Evolutionary conservation across 2,888 invertebrate genomes (phyloP).

Genomic region (Athalia cordata): DNA sequence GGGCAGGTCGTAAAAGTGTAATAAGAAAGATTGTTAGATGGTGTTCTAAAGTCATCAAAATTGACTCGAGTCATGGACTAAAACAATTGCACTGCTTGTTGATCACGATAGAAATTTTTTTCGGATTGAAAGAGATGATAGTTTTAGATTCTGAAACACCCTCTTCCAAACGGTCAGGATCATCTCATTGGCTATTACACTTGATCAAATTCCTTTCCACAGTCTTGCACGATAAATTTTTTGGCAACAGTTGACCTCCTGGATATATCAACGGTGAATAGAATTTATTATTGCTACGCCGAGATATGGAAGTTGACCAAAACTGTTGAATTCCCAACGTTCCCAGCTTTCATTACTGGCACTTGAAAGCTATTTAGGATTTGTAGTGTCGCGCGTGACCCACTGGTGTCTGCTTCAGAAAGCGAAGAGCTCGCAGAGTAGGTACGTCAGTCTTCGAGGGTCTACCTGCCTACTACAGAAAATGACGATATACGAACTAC

Average conservation of each 20-base stretch:
- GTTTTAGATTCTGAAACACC: neutral
- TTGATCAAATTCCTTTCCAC: too few species aligned
- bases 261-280: too few species aligned
- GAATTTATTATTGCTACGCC: too few species aligned
- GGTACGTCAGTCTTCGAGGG: slow-evolving; percentile 43
- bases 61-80: neutral
- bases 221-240: too few species aligned
- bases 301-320: neutral
- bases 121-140: neutral
- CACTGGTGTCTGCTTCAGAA: slow-evolving; percentile 34
- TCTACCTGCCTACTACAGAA: slow-evolving; percentile 43
- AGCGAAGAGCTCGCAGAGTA: slow-evolving; percentile 30
- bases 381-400: slow-evolving; percentile 31
- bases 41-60: slow-evolving; percentile 25
- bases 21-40: slow-evolving; percentile 41
- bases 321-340: slow-evolving; percentile 23
- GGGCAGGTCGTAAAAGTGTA: slow-evolving; percentile 42
- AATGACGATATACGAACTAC: slow-evolving; percentile 41
- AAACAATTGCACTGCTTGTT: neutral
- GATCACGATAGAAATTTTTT: neutral
- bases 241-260: too few species aligned
- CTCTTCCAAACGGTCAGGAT: neutral
- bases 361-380: slow-evolving; percentile 34
- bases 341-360: slow-evolving; percentile 9
- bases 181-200: too few species aligned